These are phyloP conservation scores for Chamaetylas fuelleborni DNA, from an alignment of 2,113 vertebrate genomes.

Conservation along the genomic window DNA sequence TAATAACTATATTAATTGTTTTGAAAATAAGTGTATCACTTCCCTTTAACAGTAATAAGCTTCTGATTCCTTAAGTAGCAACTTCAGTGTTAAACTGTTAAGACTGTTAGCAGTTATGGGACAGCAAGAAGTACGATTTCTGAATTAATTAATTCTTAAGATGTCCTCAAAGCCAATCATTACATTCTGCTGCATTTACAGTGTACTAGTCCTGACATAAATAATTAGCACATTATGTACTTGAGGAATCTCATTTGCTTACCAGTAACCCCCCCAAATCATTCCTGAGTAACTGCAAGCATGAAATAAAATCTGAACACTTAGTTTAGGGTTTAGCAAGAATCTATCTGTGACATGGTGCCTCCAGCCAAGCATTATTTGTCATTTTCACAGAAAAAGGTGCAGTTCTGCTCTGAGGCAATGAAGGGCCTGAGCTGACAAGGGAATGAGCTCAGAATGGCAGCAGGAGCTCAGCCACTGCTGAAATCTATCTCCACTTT, in stretches of 20 bases:
- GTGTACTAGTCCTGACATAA: background rate
- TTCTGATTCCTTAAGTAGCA: background rate
- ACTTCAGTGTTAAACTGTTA: background rate
- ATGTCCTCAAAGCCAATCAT: background rate
- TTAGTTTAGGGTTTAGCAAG: background rate
- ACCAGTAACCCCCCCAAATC: too few relatives aligned
- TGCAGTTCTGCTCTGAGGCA: background rate
- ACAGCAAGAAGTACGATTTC: background rate
- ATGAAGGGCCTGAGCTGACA: background rate
- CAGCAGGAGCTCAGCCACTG: constrained; percentile 10
- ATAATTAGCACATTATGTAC: background rate
- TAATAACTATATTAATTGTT: background rate
- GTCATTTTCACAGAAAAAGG: background rate
- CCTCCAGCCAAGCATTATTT: background rate
- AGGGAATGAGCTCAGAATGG: background rate
- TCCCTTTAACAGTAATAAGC: background rate
- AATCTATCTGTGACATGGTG: background rate
- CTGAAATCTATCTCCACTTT: background rate
- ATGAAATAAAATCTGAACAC: background rate
- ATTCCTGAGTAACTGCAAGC: background rate
- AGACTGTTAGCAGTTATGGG: background rate
- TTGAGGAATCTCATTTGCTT: background rate
- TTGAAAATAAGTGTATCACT: background rate
- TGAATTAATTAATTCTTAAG: background rate
- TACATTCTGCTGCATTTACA: background rate